Evolutionary conservation across 2,888 invertebrate species (phyloP), one percentile per base, ranked within the genome.

Genomic region (Pinctada fucata): DNA sequence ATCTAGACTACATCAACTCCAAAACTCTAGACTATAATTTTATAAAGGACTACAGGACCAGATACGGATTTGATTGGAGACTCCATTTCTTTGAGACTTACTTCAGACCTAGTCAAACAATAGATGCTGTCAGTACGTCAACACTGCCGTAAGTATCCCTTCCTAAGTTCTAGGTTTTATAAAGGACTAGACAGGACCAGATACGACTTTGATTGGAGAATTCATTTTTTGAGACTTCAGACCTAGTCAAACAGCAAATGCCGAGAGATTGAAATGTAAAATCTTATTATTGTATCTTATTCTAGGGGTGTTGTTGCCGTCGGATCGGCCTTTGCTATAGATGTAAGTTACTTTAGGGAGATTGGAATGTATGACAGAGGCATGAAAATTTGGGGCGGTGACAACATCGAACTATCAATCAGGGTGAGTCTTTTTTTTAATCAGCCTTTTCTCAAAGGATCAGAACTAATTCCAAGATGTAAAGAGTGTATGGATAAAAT

Each of bases 351-450:
- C 65, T 90, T 89, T 75, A 86, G 82, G 64, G 83, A 87, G 67
- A 86, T 90, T 13, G 90, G 90, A n/a, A 83, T 85, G 3, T 89
- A 89, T 80, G 90, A 90, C 72, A 78, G 76, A 4, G 87, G 85
- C 45, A 88, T 90, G 89, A 83, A 84, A 67, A 88, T 89, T 16
- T 90, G 89, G 89, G 90, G 90, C 2, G 90, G 90, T 48, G 90
- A 90, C 79, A 90, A 90, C 76, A 84, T 90, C 13, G 90, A 90
- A 72, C 81, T 90, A 31, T 87, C 89, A n/a, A 88, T 89, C 88
- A 84, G 88, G 82, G 89, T 89, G 83, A 77, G 85, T 13, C n/a
- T n/a, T 31, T 13, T 75, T 51, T 69, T 1, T 48, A 47, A 49
- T 47, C 10, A 48, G 45, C n/a, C 3, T 49, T 47, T 31, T 67